These are phyloP conservation scores for Zaprionus davidi DNA, from an alignment of 1,140 invertebrate genomes.

Conservation along the genomic window DNA sequence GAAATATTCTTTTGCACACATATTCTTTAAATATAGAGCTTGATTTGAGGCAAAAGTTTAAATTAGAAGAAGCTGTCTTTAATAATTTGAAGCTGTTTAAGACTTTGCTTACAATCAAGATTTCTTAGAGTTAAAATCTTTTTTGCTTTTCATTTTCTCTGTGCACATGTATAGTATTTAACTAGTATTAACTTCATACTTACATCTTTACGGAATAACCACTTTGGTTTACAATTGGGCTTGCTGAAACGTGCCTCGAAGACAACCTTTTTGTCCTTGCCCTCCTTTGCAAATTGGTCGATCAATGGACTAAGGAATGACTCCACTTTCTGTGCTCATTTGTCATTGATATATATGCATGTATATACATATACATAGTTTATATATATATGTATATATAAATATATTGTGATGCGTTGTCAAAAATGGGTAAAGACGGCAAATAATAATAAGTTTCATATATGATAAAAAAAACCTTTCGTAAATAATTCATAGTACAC, in stretches of 20 bases:
- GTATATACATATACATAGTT: conserved; percentile 9
- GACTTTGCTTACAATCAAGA: no score
- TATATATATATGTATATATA: conserved; percentile 27
- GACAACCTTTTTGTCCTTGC: conserved; percentile 97
- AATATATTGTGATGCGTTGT: conserved; percentile 63
- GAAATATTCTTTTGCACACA: no score
- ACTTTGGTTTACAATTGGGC: conserved; percentile 95
- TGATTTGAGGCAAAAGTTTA: no score
- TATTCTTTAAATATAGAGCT: no score
- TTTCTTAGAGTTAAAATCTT: not conserved
- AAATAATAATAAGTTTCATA: conserved; percentile 62
- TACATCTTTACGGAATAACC: conserved; percentile 96
- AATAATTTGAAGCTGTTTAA: no score
- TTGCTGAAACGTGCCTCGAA: conserved; percentile 96
- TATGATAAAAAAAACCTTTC: conserved; percentile 43
- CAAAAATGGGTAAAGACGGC: conserved; percentile 83
- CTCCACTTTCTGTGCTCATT: conserved; percentile 93
- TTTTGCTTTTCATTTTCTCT: not conserved
- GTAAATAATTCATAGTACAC: conserved; percentile 25
- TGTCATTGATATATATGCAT: conserved; percentile 21
- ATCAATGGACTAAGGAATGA: conserved; percentile 97
- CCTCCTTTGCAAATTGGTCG: conserved; percentile 97
- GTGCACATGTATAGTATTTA: not conserved
- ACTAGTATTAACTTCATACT: conserved; percentile 84
- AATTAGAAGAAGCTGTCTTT: no score